Conservation (phyloP, 2,113 vertebrate genomes). For the Alouatta palliata region DNA sequence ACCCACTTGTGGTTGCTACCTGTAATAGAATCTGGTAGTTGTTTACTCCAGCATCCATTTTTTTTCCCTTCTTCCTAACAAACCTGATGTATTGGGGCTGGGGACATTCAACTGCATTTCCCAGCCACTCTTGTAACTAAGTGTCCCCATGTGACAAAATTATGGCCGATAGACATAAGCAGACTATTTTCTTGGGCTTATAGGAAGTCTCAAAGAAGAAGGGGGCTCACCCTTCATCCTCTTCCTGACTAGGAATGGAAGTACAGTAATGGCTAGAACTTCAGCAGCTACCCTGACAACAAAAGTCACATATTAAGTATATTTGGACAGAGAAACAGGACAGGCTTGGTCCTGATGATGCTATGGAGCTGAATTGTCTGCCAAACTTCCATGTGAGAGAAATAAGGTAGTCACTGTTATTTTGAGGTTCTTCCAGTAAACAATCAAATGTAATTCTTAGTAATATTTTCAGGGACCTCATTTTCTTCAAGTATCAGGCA, state of each 20-base stretch:
- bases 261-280: not conserved
- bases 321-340: not conserved
- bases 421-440: not conserved
- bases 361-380: not conserved
- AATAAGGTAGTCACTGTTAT: not conserved
- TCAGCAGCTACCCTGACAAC: not conserved
- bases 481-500: not conserved
- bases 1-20: not conserved
- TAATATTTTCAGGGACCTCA: not conserved
- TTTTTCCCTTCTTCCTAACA: not conserved
- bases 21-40: not conserved
- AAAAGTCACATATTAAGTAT: not conserved
- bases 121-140: not conserved
- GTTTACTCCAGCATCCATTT: not conserved
- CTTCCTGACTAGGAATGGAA: not conserved
- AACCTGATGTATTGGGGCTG: not conserved
- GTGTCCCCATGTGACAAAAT: not conserved
- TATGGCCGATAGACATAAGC: not conserved
- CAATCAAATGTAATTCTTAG: not conserved
- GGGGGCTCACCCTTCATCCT: not conserved
- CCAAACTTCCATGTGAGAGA: not conserved
- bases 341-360: not conserved
- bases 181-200: not conserved
- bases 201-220: not conserved
- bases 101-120: not conserved